These are phyloP conservation scores for Dryobates pubescens DNA, from an alignment of 2,797 vertebrate species.

Conservation along the genomic window DNA sequence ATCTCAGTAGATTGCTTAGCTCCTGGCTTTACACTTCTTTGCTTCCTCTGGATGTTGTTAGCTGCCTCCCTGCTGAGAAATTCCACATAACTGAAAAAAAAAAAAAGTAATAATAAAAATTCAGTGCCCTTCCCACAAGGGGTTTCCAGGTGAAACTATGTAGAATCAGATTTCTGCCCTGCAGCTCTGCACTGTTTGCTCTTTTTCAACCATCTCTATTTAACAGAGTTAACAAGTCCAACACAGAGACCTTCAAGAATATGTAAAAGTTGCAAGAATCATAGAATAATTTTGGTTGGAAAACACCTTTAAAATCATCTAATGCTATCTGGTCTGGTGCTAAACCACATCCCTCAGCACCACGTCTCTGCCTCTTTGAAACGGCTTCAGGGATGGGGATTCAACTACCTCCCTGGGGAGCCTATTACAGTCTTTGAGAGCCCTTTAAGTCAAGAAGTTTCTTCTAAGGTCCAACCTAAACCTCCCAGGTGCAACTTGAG, in stretches of 20 bases:
- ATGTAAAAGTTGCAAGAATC: neutral
- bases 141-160: neutral
- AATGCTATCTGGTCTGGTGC: too few relatives aligned
- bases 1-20: conserved; percentile 43
- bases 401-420: too few relatives aligned
- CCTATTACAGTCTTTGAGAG: too few relatives aligned
- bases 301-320: too few relatives aligned
- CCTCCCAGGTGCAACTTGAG: too few relatives aligned
- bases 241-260: neutral
- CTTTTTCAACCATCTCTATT: neutral
- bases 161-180: neutral
- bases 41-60: conserved; percentile 34
- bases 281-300: too few relatives aligned
- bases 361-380: too few relatives aligned
- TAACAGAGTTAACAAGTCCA: neutral
- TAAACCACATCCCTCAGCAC: too few relatives aligned
- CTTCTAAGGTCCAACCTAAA: too few relatives aligned
- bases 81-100: conserved; percentile 14
- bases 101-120: neutral
- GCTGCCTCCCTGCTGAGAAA: conserved; percentile 26
- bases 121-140: neutral
- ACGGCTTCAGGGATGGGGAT: too few relatives aligned
- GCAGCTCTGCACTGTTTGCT: neutral
- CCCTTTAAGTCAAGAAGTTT: too few relatives aligned
- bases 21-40: conserved; percentile 9